Conservation (phyloP, 2,797 vertebrate genomes). For the Tenualosa thibaudeaui region DNA sequence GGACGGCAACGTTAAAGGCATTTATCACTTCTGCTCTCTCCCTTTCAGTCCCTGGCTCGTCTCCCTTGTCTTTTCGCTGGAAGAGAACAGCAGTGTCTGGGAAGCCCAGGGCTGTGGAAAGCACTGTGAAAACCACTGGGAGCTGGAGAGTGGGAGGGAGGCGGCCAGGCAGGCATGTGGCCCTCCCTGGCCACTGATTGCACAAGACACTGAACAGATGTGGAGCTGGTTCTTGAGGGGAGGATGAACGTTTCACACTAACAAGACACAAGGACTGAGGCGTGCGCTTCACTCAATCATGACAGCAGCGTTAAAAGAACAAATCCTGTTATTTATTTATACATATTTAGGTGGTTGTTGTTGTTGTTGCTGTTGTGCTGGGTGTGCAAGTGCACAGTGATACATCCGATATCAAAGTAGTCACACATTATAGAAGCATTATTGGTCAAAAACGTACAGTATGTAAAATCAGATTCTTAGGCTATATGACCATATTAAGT, state of each 20-base stretch:
- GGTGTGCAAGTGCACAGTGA: not conserved
- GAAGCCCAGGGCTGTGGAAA: not conserved
- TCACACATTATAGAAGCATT: not conserved
- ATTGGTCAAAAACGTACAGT: not conserved
- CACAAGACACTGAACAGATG: slow-evolving; percentile 29
- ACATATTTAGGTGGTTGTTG: not conserved
- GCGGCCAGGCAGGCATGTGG: not conserved
- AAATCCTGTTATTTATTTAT: not conserved
- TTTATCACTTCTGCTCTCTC: slow-evolving; percentile 14
- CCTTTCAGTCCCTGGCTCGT: not conserved
- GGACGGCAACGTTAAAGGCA: not conserved
- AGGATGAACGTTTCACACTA: slow-evolving; percentile 3
- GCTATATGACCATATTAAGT: not conserved
- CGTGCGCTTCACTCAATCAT: slow-evolving; percentile 14
- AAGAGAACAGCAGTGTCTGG: not conserved
- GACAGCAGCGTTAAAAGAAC: not conserved
- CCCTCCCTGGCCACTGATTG: slow-evolving; percentile 11
- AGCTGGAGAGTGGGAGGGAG: not conserved
- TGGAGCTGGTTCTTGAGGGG: slow-evolving; percentile 18
- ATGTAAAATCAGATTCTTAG: not conserved
- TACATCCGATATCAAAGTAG: not conserved
- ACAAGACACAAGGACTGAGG: slow-evolving; percentile 16
- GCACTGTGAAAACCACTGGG: not conserved
- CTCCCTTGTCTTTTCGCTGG: not conserved
- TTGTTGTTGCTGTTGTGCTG: not conserved